These are phyloP conservation scores for Amphiprion percula DNA, from an alignment of 2,113 vertebrate genomes.

Conservation along the genomic window DNA sequence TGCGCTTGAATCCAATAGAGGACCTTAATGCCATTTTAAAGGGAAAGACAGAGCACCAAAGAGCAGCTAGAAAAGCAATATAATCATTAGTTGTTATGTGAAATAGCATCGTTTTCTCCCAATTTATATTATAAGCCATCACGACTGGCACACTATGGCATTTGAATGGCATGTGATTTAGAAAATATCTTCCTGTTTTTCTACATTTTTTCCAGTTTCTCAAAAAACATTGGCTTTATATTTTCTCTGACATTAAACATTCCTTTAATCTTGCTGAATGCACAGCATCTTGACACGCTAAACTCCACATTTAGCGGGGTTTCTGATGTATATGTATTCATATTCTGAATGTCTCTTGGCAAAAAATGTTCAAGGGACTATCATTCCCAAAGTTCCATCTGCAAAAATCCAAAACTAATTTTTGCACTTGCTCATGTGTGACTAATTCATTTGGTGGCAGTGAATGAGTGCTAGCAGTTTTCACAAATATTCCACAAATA, in stretches of 20 bases:
- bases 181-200: no score
- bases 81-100: no score
- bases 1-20: no score
- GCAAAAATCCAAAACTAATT: slow-evolving; percentile 60
- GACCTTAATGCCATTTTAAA: no score
- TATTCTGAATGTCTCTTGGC: slow-evolving; percentile 3
- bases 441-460: slow-evolving; percentile 66
- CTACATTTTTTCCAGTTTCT: no score
- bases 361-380: slow-evolving; percentile 14
- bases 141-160: no score
- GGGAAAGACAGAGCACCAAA: no score
- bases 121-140: no score
- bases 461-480: slow-evolving; percentile 36
- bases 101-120: no score
- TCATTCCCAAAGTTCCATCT: slow-evolving; percentile 43
- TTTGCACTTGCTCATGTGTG: slow-evolving; percentile 48
- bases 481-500: slow-evolving; percentile 35
- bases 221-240: background rate
- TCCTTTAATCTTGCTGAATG: no score
- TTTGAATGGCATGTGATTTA: no score
- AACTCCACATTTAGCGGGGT: background rate
- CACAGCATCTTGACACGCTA: background rate
- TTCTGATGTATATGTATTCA: background rate
- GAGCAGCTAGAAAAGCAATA: no score
- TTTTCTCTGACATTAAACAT: background rate